Conservation (phyloP, 2,797 vertebrate genomes). For the Martes flavigula region DNA sequence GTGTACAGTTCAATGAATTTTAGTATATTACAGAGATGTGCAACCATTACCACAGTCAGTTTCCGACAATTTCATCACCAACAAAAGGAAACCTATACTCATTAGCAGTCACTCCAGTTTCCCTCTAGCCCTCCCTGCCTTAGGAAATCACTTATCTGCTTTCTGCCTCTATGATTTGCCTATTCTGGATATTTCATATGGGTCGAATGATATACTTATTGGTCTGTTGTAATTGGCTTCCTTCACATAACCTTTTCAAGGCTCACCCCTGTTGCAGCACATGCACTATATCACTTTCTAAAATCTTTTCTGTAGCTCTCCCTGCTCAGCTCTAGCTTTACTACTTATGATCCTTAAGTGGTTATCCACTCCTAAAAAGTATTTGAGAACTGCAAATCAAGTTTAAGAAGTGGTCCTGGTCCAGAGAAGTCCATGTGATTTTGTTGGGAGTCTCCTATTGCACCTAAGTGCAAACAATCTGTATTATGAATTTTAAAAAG, state of each 20-base stretch:
- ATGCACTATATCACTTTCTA: not conserved
- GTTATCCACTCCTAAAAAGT: not conserved
- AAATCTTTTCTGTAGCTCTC: not conserved
- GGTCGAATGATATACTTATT: accelerated
- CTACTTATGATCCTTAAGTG: not conserved
- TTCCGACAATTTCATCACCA: not conserved
- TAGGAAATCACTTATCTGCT: not conserved
- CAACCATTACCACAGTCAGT: not conserved
- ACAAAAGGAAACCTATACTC: not conserved
- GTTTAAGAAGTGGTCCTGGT: not conserved
- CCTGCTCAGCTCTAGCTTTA: not conserved
- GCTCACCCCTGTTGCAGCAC: not conserved
- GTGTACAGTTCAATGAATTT: not conserved
- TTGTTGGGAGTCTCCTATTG: not conserved
- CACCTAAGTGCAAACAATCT: not conserved
- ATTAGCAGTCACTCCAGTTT: not conserved
- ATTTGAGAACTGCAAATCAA: not conserved
- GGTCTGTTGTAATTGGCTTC: not conserved
- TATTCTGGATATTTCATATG: not conserved
- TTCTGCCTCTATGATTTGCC: not conserved
- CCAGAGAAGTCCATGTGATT: not conserved
- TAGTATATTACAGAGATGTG: not conserved
- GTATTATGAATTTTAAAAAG: not conserved
- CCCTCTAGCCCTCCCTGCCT: not conserved
- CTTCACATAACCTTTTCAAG: not conserved